Percentiles rank a stretch among this genome's conserved stretches.
Evolutionary conservation across 2,888 invertebrate genomes (phyloP).

Genomic region (Didymodactylos carnosus): DNA sequence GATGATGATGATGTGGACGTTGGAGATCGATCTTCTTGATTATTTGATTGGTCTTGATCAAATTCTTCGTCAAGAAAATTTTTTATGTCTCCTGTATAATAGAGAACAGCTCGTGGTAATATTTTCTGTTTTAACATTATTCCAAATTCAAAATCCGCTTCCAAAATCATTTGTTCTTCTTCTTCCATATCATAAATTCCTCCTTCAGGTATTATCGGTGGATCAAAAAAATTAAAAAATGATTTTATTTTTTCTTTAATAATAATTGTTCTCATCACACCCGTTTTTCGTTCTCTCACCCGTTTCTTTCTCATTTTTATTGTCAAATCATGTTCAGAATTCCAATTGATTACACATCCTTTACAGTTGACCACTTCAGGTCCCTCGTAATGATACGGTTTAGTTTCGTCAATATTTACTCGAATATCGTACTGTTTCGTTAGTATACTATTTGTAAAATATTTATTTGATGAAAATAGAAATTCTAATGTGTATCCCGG

Average conservation of each 20-base stretch:
- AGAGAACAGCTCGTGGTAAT: conserved; percentile 80
- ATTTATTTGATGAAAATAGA: conserved; percentile 20
- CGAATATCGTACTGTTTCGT: conserved; percentile 5
- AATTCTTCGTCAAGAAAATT: no score
- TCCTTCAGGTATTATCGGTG: conserved; percentile 41
- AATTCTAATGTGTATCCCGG: conserved; percentile 6
- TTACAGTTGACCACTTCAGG: conserved; percentile 3
- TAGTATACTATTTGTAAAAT: conserved; percentile 7
- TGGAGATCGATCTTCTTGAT: no score
- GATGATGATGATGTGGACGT: no score
- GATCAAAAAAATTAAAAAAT: conserved; percentile 96
- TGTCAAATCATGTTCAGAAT: conserved; percentile 5
- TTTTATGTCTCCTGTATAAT: conserved; percentile 64
- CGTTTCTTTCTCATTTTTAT: conserved; percentile 67
- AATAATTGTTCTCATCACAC: conserved; percentile 69
- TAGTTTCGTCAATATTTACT: neutral
- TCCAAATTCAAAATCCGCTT: conserved; percentile 90
- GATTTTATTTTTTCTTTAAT: conserved; percentile 88
- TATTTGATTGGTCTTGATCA: no score
- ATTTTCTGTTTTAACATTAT: conserved; percentile 89
- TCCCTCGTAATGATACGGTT: conserved; percentile 9
- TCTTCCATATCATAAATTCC: conserved; percentile 44
- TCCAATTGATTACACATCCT: conserved; percentile 7
- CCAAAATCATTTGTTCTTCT: conserved; percentile 62
- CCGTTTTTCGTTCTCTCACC: conserved; percentile 74